These are phyloP conservation scores for Heliconius hortense DNA, from an alignment of 2,888 invertebrate species.

Conservation along the genomic window DNA sequence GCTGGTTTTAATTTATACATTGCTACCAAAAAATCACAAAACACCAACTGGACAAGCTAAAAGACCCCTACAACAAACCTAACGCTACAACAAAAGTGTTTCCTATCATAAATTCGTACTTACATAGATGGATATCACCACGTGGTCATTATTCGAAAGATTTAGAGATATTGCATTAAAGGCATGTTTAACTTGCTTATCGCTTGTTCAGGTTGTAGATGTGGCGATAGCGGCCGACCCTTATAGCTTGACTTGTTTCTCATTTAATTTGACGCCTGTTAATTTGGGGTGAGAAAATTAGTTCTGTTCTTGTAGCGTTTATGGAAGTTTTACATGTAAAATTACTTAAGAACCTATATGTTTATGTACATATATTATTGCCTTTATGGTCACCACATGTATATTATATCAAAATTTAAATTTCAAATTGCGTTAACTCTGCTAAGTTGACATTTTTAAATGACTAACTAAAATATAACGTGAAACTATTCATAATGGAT, in stretches of 20 bases:
- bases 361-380: no score
- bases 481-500: no score
- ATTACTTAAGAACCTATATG: not conserved
- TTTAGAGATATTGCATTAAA: constrained; percentile 53
- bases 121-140: constrained; percentile 64
- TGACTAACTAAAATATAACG: no score
- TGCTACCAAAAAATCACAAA: not conserved
- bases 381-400: not conserved
- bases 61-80: not conserved
- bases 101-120: constrained; percentile 54
- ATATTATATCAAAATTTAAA: no score
- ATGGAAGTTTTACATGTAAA: not conserved
- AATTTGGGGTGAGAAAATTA: constrained; percentile 15
- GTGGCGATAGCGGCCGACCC: constrained; percentile 60
- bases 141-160: constrained; percentile 59
- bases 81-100: constrained; percentile 48
- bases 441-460: no score
- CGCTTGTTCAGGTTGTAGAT: constrained; percentile 69
- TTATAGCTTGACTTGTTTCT: constrained; percentile 39
- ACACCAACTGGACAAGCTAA: not conserved
- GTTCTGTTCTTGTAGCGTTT: constrained; percentile 15
- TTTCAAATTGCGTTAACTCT: no score
- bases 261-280: constrained; percentile 28
- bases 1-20: no score
- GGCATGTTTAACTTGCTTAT: constrained; percentile 77